Evolutionary conservation across 2,113 vertebrate genomes (phyloP), one percentile per base, ranked within the genome.

Genomic region (Indri indri): DNA sequence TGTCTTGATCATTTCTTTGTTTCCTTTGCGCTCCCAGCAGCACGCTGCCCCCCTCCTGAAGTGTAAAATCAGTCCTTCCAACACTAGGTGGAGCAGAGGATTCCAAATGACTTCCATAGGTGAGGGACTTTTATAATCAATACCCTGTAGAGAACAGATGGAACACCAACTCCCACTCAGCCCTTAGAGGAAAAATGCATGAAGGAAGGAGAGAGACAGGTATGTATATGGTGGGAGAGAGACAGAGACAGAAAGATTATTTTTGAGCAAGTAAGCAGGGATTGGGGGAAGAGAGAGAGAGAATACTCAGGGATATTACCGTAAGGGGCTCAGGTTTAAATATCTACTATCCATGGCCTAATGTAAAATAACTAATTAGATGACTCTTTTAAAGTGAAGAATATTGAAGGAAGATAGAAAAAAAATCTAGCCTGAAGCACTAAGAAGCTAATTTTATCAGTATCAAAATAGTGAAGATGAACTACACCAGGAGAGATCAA

Each of bases 141-240:
- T 87, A n/a, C 30, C 50, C 40, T 82, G 25, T 25, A 74, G 74
- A 88, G 68, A 89, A 80, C 68, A 96, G 87, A 95, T 63, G 79
- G 0, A 77, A 68, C 9, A 23, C 42, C 37, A 73, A 68, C 14
- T 50, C 25, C 81, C n/a, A 71, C 17, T 91, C 22, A 90, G 52
- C 17, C 30, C 54, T 71, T 34, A 14, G 8, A 30, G 3, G 7
- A 0, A 13, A 79, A 73, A 76, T 32, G 32, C 16, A 63, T 27
- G 59, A 63, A 10, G 1, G 14, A 82, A 37, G 25, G 10, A 17
- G 14, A 13, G 5, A 11, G 2, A 23, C 37, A 27, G 23, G 1
- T 34, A 54, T 22, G 30, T 63, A 30, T 63, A 12, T 63, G 40
- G 6, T n/a, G n/a, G 2, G 2, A 4, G 63, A 42, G 16, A 16